Percentiles rank a stretch among this genome's conserved stretches.
Conservation (phyloP, 2,113 vertebrate genomes). For the Neogobius melanostomus region DNA sequence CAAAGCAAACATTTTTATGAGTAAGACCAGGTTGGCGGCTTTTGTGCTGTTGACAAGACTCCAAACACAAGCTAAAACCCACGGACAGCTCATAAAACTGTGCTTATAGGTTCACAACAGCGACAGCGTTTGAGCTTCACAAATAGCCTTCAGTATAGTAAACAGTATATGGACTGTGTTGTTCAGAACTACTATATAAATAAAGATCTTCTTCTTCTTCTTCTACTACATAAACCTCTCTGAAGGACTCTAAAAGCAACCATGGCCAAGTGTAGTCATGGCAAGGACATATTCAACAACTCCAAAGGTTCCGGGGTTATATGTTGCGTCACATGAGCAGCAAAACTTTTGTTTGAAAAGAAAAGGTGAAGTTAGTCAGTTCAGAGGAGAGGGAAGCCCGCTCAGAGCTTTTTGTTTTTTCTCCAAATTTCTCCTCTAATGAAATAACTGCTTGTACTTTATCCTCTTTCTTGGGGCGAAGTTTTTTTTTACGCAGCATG, state of each 20-base stretch:
- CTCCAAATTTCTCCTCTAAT: too few relatives aligned
- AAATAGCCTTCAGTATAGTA: background rate
- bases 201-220: too few relatives aligned
- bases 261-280: constrained; percentile 9
- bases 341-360: too few relatives aligned
- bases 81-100: background rate
- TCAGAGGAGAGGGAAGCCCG: too few relatives aligned
- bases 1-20: too few relatives aligned
- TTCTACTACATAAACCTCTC: background rate
- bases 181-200: background rate
- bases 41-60: background rate
- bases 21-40: too few relatives aligned
- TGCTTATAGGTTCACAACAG: background rate
- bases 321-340: too few relatives aligned
- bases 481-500: too few relatives aligned
- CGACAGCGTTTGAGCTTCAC: background rate
- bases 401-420: too few relatives aligned
- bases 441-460: too few relatives aligned
- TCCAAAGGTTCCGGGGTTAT: background rate
- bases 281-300: constrained; percentile 3
- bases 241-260: background rate
- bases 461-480: too few relatives aligned
- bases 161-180: background rate
- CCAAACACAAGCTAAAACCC: background rate
- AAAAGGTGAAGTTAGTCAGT: too few relatives aligned